These are phyloP conservation scores for Thera britannica DNA, from an alignment of 2,888 invertebrate species.

Conservation along the genomic window DNA sequence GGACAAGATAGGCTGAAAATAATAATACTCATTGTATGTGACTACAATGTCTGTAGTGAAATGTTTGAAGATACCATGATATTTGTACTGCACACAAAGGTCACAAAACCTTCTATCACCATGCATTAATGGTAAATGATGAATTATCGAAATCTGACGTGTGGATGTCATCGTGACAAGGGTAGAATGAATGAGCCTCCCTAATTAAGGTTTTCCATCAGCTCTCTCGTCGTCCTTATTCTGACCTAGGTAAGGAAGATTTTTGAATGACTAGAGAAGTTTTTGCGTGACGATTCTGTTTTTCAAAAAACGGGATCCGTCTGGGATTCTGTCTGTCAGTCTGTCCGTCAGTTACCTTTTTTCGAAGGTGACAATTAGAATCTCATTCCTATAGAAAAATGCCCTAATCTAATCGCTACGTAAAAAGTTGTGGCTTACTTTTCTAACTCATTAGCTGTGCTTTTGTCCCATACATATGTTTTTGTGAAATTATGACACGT, in stretches of 20 bases:
- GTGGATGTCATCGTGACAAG: constrained; percentile 34
- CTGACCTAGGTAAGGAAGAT: background rate
- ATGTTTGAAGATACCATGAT: background rate
- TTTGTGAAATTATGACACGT: constrained; percentile 37
- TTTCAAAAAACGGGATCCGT: background rate
- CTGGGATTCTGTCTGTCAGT: background rate
- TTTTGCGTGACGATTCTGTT: background rate
- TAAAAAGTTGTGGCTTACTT: background rate
- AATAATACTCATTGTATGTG: no score
- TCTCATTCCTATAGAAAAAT: background rate
- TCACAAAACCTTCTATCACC: constrained; percentile 6
- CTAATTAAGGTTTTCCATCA: constrained; percentile 30
- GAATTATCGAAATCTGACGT: constrained; percentile 35
- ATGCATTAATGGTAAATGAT: constrained; percentile 34
- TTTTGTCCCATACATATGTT: constrained; percentile 17
- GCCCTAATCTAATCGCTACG: background rate
- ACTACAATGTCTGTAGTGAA: no score
- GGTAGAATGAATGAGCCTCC: constrained; percentile 33
- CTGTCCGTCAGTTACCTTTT: background rate
- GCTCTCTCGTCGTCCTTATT: background rate
- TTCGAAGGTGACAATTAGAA: background rate
- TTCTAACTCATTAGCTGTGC: background rate
- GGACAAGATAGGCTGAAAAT: no score
- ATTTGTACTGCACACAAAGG: background rate
- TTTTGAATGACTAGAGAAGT: background rate